Evolutionary conservation across 2,113 vertebrate species (phyloP).

Genomic region (Cygnus atratus): DNA sequence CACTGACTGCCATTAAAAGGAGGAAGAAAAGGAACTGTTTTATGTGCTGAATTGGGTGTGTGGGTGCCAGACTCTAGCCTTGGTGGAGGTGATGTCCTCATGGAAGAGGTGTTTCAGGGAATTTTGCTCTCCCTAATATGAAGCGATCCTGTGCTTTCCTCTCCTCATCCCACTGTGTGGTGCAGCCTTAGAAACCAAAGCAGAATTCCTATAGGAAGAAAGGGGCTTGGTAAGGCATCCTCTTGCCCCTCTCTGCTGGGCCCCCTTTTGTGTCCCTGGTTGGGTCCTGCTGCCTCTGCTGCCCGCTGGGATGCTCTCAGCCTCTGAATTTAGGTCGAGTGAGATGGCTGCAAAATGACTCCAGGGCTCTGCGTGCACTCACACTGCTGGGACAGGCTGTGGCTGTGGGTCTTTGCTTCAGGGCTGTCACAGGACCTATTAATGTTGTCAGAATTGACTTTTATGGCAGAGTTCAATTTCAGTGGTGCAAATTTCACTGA

Average conservation of each 20-base stretch:
- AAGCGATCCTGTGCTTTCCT: background rate
- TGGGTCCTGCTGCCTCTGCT: background rate
- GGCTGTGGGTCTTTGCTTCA: background rate
- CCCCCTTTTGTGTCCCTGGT: background rate
- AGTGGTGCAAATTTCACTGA: background rate
- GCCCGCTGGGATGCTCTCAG: background rate
- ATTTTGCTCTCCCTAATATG: background rate
- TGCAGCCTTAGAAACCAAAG: background rate
- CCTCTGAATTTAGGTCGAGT: background rate
- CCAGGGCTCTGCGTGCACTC: background rate
- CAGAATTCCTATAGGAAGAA: background rate
- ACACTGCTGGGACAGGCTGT: accelerated
- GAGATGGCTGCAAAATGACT: accelerated
- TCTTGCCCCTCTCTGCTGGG: background rate
- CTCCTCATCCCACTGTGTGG: background rate
- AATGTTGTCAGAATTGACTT: background rate
- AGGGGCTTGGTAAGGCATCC: background rate
- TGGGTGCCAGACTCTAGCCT: background rate
- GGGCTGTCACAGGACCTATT: background rate
- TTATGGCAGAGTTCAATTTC: background rate
- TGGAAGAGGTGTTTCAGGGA: background rate
- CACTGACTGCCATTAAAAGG: accelerated
- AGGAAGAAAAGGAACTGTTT: background rate
- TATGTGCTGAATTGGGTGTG: accelerated
- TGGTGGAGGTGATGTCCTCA: background rate